Conservation (phyloP, 2,888 invertebrate species). For the Stenotaenia linearis region DNA sequence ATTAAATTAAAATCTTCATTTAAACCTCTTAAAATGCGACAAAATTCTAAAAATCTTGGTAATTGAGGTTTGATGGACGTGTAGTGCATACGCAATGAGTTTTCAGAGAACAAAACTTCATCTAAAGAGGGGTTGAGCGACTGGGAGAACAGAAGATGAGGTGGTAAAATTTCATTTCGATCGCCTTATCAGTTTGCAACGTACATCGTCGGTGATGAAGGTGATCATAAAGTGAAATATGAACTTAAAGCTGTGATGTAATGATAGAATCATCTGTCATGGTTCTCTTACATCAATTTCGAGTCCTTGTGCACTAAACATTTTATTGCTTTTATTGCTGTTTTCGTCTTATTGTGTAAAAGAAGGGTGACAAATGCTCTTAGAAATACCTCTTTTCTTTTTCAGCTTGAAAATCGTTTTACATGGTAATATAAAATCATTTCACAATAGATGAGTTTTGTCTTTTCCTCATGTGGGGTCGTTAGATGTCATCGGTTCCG, state of each 20-base stretch:
- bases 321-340: neutral
- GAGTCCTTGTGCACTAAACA: neutral
- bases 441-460: neutral
- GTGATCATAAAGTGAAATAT: neutral
- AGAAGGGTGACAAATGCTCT: neutral
- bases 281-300: neutral
- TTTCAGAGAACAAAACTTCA: neutral
- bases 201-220: neutral
- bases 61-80: neutral
- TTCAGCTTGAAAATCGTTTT: neutral
- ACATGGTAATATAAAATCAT: neutral
- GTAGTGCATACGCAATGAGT: neutral
- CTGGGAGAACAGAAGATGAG: neutral
- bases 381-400: neutral
- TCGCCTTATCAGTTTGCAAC: neutral
- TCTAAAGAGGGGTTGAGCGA: neutral
- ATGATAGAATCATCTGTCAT: neutral
- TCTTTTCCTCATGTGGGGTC: neutral
- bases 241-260: neutral
- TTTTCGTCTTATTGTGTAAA: neutral
- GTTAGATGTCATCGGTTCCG: neutral
- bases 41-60: neutral
- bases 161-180: conserved; percentile 4
- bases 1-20: no score
- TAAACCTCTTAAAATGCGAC: neutral